phyloP scores from a whole-genome alignment of 2,113 vertebrate genomes.

The Deroptyus accipitrinus region DNA sequence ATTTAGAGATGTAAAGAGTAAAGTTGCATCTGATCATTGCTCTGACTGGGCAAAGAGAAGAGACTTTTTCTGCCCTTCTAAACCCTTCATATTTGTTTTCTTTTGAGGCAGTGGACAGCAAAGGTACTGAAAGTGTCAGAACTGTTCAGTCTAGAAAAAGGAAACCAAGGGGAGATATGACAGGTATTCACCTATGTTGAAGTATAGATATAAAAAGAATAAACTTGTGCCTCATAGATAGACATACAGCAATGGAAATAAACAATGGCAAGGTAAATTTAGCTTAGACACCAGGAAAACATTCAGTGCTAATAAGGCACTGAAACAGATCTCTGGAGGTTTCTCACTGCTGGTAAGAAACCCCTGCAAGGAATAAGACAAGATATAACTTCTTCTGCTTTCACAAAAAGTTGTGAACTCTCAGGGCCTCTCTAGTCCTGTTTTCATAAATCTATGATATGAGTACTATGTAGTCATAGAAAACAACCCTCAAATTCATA shows the following conservation, averaged over 20 bases:
- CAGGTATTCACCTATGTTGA: neutral
- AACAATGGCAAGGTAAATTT: neutral
- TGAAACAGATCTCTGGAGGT: neutral
- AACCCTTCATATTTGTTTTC: neutral
- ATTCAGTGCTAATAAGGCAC: neutral
- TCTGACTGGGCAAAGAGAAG: neutral
- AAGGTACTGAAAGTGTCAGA: neutral
- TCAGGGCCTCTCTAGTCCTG: neutral
- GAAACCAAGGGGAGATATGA: neutral
- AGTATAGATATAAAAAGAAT: neutral
- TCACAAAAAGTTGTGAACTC: neutral
- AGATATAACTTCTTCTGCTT: neutral
- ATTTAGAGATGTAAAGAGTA: neutral
- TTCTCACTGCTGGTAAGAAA: neutral
- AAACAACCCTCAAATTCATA: neutral
- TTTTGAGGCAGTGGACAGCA: slow-evolving; percentile 4
- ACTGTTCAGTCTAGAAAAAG: neutral
- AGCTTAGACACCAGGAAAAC: neutral
- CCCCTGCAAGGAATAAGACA: neutral
- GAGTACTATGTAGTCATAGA: neutral
- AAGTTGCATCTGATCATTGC: neutral
- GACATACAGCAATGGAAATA: neutral
- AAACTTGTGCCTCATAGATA: neutral
- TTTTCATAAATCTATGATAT: neutral
- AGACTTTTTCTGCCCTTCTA: neutral